Conservation (phyloP, 2,113 vertebrate species). For the Anser brachyrhynchus region DNA sequence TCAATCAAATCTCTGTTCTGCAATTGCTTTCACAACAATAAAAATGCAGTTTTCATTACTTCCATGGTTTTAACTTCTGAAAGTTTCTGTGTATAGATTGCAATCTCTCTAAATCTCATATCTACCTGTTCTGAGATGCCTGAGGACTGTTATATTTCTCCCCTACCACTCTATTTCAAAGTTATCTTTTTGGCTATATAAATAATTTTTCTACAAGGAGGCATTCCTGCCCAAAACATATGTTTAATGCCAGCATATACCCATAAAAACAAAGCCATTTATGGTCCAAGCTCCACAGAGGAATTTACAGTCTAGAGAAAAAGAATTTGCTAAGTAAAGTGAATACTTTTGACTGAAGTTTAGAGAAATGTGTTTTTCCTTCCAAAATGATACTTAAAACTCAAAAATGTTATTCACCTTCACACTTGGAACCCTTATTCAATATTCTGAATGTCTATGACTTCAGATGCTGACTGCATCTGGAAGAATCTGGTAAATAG, state of each 20-base stretch:
- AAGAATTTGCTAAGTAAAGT: background rate
- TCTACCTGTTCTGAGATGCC: background rate
- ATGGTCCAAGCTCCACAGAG: background rate
- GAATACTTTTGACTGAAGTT: background rate
- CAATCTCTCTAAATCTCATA: background rate
- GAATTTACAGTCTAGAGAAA: background rate
- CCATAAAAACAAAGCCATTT: background rate
- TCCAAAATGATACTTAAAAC: background rate
- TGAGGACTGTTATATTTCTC: background rate
- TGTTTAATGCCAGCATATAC: background rate
- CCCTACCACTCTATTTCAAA: background rate
- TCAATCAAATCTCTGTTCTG: background rate
- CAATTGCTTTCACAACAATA: background rate
- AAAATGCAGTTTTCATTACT: background rate
- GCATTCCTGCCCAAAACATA: background rate
- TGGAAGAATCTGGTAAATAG: background rate
- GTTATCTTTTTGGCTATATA: background rate
- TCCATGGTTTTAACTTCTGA: background rate
- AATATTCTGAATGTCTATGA: background rate
- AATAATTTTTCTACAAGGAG: background rate
- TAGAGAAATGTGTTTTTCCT: background rate
- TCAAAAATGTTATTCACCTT: background rate
- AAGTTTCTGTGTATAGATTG: background rate
- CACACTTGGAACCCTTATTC: background rate
- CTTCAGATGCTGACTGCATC: background rate